Evolutionary conservation across 2,797 vertebrate genomes (phyloP).

Genomic region (Hydrophis major): DNA sequence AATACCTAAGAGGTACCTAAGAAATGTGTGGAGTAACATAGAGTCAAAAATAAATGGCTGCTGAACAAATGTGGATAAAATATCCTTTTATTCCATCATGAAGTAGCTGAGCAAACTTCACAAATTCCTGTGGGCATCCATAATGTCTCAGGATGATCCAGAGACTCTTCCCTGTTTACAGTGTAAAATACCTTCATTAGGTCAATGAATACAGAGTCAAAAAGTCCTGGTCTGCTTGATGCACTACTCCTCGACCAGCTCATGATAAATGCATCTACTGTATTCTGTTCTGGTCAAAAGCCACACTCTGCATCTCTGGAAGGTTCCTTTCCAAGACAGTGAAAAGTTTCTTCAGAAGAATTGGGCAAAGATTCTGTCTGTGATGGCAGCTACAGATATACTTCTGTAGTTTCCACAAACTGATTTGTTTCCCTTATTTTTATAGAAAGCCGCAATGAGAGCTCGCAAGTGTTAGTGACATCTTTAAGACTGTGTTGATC

Average conservation of each 20-base stretch:
- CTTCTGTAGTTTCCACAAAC: neutral
- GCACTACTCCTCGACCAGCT: neutral
- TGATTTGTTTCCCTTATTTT: neutral
- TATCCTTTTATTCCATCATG: neutral
- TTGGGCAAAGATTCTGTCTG: neutral
- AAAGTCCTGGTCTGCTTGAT: neutral
- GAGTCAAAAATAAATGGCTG: neutral
- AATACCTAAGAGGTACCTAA: too few relatives aligned
- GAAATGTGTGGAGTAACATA: too few relatives aligned
- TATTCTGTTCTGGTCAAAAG: neutral
- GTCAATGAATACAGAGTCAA: neutral
- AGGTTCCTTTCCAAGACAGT: neutral
- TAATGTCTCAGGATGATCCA: neutral
- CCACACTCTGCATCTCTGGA: neutral
- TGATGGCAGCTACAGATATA: neutral
- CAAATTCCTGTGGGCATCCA: neutral
- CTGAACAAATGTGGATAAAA: neutral
- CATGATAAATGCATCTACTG: neutral
- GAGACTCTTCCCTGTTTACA: neutral
- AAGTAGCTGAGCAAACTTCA: neutral
- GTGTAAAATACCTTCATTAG: neutral
- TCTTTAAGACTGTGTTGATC: neutral
- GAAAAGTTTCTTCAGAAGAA: neutral
- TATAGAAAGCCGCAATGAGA: neutral
- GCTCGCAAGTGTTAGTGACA: neutral